Conservation (phyloP, 2,888 invertebrate species). For the Andrena haemorrhoa region DNA sequence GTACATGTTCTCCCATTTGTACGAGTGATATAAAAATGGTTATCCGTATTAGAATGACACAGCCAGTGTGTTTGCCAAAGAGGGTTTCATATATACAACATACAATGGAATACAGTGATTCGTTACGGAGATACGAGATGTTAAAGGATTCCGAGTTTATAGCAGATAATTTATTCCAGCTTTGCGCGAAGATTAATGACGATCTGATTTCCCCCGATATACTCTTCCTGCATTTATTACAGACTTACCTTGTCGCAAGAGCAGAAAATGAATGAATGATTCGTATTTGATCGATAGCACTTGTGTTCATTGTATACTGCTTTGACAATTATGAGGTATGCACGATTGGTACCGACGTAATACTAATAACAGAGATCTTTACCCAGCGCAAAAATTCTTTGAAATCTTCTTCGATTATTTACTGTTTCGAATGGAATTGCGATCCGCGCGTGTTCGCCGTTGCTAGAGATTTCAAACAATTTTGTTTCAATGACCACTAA, state of each 20-base stretch:
- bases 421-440: not conserved
- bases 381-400: conserved; percentile 47
- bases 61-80: conserved; percentile 2
- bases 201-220: conserved; percentile 54
- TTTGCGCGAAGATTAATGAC: conserved; percentile 51
- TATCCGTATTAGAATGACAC: not conserved
- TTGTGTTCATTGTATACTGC: conserved; percentile 22
- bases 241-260: conserved; percentile 65
- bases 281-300: conserved; percentile 37
- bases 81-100: not conserved
- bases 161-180: conserved; percentile 31
- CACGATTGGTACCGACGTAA: conserved; percentile 49
- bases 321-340: conserved; percentile 57
- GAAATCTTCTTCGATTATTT: conserved; percentile 26
- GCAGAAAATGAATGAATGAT: conserved; percentile 43
- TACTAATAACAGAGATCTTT: conserved; percentile 43
- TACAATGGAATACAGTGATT: conserved; percentile 21
- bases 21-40: not conserved
- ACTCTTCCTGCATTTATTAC: conserved; percentile 48
- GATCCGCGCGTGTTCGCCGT: not conserved
- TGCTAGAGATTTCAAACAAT: conserved; percentile 40
- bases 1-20: conserved; percentile 3
- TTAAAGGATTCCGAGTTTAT: conserved; percentile 6
- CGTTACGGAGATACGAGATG: not conserved
- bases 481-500: conserved; percentile 22